Evolutionary conservation across 1,140 invertebrate species (phyloP), one percentile per base, ranked within the genome.

Genomic region (Dendroctonus valens): DNA sequence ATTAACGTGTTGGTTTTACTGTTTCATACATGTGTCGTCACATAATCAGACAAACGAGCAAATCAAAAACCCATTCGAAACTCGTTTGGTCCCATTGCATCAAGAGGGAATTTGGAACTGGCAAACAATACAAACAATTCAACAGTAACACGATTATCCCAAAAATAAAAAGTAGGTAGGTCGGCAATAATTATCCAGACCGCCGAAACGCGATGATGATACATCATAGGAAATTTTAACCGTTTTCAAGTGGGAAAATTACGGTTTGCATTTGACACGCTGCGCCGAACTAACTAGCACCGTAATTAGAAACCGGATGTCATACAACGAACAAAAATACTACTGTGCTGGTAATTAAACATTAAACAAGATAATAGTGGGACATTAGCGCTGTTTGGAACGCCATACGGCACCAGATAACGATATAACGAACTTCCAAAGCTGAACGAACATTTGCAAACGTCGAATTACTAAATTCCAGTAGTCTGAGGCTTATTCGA

Each of bases 311-410:
- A 58, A 46, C 62, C 68, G 68, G 68, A 69, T 65, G 68, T 69
- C 68, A 59, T 69, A 60, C 40, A 52, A 57, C 63, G 62, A 66
- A 69, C 63, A 66, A 69, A 69, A 69, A 69, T 69, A 69, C 58
- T 69, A 61, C 65, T 69, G 58, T 63, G 63, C 53, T 62, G 59
- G 68, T 65, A 69, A 69, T 69, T 69, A 69, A 69, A 69, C 63
- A 69, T 69, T 69, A 69, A 69, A 69, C 68, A 69, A 69, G 68
- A 69, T 69, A 69, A 69, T 69, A 69, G 68, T 65, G 57, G 68
- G 62, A 69, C 68, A 69, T 69, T 69, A 69, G 62, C 62, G 52
- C 54, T 59, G 62, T 53, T 46, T 39, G 58, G 58, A 55, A 49
- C 46, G 58, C 59, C 60, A 59, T 68, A 57, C 59, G 46, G 60